Percentiles rank a stretch among this genome's conserved stretches.
Evolutionary conservation across 2,797 vertebrate species (phyloP).

Genomic region (Cuculus canorus): DNA sequence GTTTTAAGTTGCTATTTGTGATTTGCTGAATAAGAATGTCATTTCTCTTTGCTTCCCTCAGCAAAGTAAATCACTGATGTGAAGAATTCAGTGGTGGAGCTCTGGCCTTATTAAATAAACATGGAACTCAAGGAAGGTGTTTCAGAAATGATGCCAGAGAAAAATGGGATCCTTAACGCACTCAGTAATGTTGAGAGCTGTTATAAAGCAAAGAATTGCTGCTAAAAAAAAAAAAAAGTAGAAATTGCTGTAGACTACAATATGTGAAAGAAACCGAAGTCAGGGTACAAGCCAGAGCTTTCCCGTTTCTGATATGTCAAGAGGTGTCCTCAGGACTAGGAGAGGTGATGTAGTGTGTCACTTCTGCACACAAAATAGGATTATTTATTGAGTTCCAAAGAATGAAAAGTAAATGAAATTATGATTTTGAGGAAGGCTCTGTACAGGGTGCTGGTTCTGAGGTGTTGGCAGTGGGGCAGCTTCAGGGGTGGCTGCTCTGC

Average conservation of each 20-base stretch:
- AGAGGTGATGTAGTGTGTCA: accelerated
- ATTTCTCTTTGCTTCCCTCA: neutral
- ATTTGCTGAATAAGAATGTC: neutral
- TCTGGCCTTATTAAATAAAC: neutral
- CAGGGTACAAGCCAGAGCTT: neutral
- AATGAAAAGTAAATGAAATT: neutral
- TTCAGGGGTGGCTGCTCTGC: neutral
- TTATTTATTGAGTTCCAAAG: neutral
- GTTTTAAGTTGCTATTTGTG: neutral
- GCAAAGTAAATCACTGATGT: neutral
- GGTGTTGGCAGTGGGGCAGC: accelerated
- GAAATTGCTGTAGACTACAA: neutral
- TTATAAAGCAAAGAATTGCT: neutral
- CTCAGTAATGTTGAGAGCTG: neutral
- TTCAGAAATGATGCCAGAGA: neutral
- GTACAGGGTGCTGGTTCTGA: accelerated
- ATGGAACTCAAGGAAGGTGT: neutral
- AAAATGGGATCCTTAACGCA: neutral
- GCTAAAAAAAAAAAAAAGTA: neutral
- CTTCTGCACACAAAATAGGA: neutral
- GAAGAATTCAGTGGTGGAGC: neutral
- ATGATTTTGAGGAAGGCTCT: neutral
- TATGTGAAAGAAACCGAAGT: neutral
- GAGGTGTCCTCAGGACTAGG: neutral
- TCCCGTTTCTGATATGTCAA: neutral